Evolutionary conservation across 2,888 invertebrate species (phyloP).

Genomic region (Caprella mutica): DNA sequence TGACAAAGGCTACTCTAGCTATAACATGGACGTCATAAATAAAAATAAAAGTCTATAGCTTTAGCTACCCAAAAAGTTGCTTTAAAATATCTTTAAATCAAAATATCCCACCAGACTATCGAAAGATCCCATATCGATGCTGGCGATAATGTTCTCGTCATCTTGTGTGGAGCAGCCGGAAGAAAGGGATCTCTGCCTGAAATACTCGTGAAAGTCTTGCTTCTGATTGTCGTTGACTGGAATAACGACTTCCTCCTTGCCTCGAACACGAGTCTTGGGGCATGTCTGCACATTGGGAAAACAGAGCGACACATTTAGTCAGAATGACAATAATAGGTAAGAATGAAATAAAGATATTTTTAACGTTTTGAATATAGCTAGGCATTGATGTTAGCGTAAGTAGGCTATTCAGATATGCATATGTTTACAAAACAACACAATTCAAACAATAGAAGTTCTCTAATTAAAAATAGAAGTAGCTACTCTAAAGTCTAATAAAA

Average conservation of each 20-base stretch:
- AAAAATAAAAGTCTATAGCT: no score
- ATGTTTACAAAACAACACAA: no score
- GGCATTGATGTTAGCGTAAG: no score
- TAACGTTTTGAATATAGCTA: no score
- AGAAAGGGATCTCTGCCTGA: constrained; percentile 38
- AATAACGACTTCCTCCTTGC: constrained; percentile 40
- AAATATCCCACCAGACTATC: constrained; percentile 3
- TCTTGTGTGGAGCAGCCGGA: constrained; percentile 26
- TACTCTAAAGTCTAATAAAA: no score
- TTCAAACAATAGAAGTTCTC: no score
- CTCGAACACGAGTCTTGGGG: constrained; percentile 39
- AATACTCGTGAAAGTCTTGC: constrained; percentile 39
- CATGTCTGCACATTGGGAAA: constrained; percentile 34
- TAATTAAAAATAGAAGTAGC: no score
- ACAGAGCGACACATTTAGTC: neutral
- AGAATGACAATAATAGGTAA: neutral
- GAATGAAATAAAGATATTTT: neutral
- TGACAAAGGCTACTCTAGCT: no score
- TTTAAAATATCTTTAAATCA: no score
- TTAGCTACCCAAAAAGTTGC: no score
- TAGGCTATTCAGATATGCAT: no score
- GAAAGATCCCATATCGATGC: neutral
- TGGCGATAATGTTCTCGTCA: constrained; percentile 12
- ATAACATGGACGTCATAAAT: no score
- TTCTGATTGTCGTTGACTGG: constrained; percentile 38